phyloP scores from a whole-genome alignment of 1,140 invertebrate species.

The Dinoponera quadriceps region DNA sequence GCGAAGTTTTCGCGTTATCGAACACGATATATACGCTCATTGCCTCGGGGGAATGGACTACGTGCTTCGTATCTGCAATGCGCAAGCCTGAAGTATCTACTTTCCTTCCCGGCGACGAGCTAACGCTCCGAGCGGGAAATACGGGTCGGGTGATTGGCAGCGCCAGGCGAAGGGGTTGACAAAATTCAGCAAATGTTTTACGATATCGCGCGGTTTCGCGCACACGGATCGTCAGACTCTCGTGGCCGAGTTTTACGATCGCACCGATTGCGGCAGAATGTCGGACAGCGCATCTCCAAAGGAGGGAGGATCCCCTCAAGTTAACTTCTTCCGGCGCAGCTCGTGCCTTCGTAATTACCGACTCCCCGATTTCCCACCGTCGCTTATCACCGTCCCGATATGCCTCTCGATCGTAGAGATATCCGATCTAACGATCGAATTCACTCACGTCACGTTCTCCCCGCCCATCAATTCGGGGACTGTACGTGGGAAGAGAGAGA shows the following conservation, averaged over 20 bases:
- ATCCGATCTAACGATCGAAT: neutral
- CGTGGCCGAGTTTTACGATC: too few species aligned
- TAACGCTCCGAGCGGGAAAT: neutral
- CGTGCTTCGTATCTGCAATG: constrained; percentile 78
- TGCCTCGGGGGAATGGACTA: constrained; percentile 72
- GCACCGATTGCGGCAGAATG: too few species aligned
- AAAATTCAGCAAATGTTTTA: too few species aligned
- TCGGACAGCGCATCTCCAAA: too few species aligned
- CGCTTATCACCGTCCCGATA: neutral
- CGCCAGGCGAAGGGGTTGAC: neutral
- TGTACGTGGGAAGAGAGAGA: constrained; percentile 29
- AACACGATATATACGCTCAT: constrained; percentile 74
- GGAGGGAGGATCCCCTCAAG: neutral
- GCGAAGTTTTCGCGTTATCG: constrained; percentile 74
- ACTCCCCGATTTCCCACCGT: neutral
- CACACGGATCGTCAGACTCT: neutral
- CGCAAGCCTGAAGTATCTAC: constrained; percentile 71
- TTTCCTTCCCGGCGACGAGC: constrained; percentile 25
- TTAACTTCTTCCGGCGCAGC: neutral
- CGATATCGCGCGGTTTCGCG: neutral
- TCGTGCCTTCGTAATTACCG: neutral
- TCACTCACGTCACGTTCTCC: constrained; percentile 25
- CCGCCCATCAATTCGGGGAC: neutral
- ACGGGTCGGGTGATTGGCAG: neutral
- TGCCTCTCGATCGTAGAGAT: neutral